Base-by-base conservation (phyloP, 2,113 vertebrate genomes). In the Menura novaehollandiae region DNA sequence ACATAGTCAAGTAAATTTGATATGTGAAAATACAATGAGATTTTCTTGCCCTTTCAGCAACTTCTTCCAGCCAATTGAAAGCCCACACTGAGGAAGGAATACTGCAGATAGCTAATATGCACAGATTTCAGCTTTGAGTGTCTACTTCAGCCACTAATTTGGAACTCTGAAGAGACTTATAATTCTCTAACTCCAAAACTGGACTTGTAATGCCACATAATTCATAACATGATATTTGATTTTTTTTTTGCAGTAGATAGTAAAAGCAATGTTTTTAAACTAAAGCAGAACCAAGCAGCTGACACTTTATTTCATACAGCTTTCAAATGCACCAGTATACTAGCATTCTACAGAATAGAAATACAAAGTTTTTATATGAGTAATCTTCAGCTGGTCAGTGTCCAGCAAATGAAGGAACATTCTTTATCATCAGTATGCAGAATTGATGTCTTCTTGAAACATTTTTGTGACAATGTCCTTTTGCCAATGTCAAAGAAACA, bases 41-140 rank as follows among this genome's bases (percentile, higher is more conserved):
- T 94, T 93, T 93, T 94, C 85, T 96, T 92, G 68, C 79, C 52
- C 64, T 95, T 93, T 88, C 76, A 95, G 90, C 76, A 91, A 53
- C 64, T 91, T 94, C 72, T 92, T 72, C 78, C 79, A 96, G 60
- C 39, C 62, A 94, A 93, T 21, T 67, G 66, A 92, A 93, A 47
- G 74, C 21, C 37, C 85, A 90, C 68, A 78, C 2, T 67, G 72
- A 85, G 64, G 76, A 91, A 91, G 44, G 39, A 91, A 88, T 58
- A 78, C 9, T 72, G 51, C 47, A 67, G 67, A 71, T 41, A 46
- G 47, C 47, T 90, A 58, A 94, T 41, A 69, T 24, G 47, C 78
- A 85, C 59, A 89, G 55, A 80, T 76, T 89, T 73, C 41, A 83
- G 28, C 21, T 47, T 63, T 63, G 66, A 73, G 41, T 27, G 30